Evolutionary conservation across 1,140 invertebrate genomes (phyloP).

Genomic region (Platorchestia sp.): DNA sequence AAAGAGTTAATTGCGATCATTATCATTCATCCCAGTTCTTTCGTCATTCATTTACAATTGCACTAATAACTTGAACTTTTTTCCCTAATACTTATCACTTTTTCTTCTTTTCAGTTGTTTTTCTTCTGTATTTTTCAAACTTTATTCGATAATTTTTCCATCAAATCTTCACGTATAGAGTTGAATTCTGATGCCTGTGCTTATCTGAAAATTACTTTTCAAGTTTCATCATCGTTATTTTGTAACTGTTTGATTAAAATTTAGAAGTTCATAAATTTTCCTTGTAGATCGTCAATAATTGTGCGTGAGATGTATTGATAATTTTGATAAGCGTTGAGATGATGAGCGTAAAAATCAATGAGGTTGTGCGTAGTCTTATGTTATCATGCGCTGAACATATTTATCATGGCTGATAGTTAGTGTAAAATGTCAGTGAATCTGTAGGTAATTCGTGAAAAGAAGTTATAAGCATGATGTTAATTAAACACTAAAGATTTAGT

Average conservation of each 20-base stretch:
- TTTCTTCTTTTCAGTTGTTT: neutral
- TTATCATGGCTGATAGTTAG: neutral
- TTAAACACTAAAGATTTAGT: neutral
- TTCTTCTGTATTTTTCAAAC: neutral
- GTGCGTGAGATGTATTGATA: neutral
- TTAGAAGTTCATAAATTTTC: neutral
- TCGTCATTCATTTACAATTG: neutral
- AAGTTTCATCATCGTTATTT: no score
- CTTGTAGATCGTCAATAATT: neutral
- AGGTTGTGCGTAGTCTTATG: neutral
- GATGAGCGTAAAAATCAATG: neutral
- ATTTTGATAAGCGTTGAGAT: neutral
- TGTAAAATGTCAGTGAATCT: neutral
- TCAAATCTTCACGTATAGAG: no score
- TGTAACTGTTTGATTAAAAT: no score
- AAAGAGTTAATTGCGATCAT: neutral
- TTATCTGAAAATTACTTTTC: no score
- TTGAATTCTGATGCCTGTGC: no score
- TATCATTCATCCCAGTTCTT: neutral
- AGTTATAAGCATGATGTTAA: neutral
- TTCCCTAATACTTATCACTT: neutral
- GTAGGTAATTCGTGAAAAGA: neutral
- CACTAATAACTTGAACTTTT: neutral
- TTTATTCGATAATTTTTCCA: neutral
- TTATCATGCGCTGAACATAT: neutral